A percentile compares a stretch with the other conserved stretches of the same genome.
Evolutionary conservation across 2,888 invertebrate species (phyloP).

Genomic region (Agelastica alni): DNA sequence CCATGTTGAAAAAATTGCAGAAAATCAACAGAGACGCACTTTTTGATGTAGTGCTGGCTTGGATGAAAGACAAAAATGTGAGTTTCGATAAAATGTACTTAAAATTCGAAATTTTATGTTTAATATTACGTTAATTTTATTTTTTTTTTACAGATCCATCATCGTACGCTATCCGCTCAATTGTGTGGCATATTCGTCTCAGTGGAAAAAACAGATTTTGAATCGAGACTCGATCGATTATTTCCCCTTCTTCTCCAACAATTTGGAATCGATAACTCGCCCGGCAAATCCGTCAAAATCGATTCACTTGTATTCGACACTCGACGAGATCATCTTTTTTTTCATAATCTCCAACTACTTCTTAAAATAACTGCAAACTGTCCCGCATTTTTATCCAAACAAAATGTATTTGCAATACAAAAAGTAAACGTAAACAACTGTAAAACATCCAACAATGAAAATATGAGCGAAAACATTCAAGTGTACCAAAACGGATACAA

Average conservation of each 20-base stretch:
- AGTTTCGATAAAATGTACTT: too few species aligned
- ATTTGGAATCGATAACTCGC: slow-evolving; percentile 50
- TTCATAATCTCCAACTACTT: slow-evolving; percentile 73
- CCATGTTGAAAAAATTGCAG: slow-evolving; percentile 66
- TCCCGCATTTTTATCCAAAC: slow-evolving; percentile 61
- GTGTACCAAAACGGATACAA: too few species aligned
- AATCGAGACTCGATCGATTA: slow-evolving; percentile 64
- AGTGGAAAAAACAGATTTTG: slow-evolving; percentile 74
- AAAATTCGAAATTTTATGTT: background rate
- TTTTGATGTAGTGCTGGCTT: slow-evolving; percentile 71
- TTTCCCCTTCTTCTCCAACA: slow-evolving; percentile 62
- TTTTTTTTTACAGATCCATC: slow-evolving; percentile 60
- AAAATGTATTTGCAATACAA: too few species aligned
- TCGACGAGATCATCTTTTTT: slow-evolving; percentile 77
- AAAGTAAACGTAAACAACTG: too few species aligned
- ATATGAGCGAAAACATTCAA: too few species aligned
- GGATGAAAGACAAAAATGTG: slow-evolving; percentile 71
- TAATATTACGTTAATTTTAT: background rate
- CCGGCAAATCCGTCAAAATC: slow-evolving; percentile 63
- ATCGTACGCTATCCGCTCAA: slow-evolving; percentile 78
- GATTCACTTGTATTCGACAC: too few species aligned
- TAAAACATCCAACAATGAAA: too few species aligned
- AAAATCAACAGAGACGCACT: slow-evolving; percentile 66
- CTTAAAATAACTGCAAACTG: slow-evolving; percentile 70
- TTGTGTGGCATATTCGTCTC: slow-evolving; percentile 79